Evolutionary conservation across 2,113 vertebrate genomes (phyloP).

Genomic region (Calonectris borealis): DNA sequence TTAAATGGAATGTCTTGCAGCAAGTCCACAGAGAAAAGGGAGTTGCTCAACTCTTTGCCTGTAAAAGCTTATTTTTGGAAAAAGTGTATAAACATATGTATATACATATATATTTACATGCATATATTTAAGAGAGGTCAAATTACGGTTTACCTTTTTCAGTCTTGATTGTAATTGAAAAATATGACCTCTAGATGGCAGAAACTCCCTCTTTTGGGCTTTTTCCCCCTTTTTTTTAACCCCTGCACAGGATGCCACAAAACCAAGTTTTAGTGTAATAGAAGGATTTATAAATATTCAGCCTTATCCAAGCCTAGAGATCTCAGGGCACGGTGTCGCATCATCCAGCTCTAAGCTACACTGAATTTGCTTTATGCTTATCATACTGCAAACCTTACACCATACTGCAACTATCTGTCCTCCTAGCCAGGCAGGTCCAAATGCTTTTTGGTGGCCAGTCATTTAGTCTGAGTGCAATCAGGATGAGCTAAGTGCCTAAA

Average conservation of each 20-base stretch:
- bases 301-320: too few relatives aligned
- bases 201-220: background rate
- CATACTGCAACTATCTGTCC: background rate
- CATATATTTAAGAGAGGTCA: too few relatives aligned
- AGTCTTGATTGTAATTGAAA: background rate
- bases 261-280: background rate
- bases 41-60: rapidly evolving
- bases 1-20: background rate
- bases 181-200: slow-evolving; percentile 51
- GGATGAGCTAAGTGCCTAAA: background rate
- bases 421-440: background rate
- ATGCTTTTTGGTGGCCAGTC: background rate
- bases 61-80: background rate
- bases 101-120: background rate
- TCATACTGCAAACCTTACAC: background rate
- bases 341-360: background rate
- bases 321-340: background rate
- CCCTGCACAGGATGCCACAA: background rate
- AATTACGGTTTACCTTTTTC: background rate
- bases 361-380: background rate
- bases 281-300: background rate
- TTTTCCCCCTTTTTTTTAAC: too few relatives aligned
- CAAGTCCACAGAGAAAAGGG: background rate
- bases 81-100: rapidly evolving
- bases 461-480: background rate